Conservation (phyloP, 2,113 vertebrate genomes). For the Lutjanus erythropterus region DNA sequence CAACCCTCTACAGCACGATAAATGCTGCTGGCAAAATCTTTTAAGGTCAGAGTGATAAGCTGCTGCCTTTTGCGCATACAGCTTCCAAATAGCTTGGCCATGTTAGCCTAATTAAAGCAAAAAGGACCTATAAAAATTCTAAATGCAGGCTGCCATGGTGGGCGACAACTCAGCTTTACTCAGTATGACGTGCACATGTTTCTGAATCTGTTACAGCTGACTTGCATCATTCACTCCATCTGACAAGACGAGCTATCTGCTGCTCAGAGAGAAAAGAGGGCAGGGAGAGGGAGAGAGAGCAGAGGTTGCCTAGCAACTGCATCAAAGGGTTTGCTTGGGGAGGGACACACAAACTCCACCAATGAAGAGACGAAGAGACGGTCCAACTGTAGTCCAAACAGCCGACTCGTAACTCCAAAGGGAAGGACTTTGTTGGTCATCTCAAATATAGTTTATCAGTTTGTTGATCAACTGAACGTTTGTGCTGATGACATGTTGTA, state of each 20-base stretch:
- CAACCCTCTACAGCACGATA: not conserved
- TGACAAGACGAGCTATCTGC: constrained; percentile 19
- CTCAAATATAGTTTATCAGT: too few species aligned
- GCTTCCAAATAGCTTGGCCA: not conserved
- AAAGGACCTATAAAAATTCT: not conserved
- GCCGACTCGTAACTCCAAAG: constrained; percentile 4
- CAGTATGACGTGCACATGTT: not conserved
- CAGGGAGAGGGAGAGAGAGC: constrained; percentile 4
- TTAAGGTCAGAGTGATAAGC: not conserved
- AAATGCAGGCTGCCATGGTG: not conserved
- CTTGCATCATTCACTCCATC: constrained; percentile 48
- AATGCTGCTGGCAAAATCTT: not conserved
- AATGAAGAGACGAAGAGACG: constrained; percentile 15
- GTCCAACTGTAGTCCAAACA: constrained; percentile 5
- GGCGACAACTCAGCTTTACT: not conserved
- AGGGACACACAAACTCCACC: constrained; percentile 22
- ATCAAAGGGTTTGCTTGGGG: constrained; percentile 56
- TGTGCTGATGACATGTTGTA: not conserved
- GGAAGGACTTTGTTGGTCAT: not conserved
- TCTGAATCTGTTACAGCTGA: constrained; percentile 33
- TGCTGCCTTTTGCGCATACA: not conserved
- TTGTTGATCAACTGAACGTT: not conserved
- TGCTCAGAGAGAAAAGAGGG: constrained; percentile 53
- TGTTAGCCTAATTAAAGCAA: not conserved
- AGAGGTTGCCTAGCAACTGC: constrained; percentile 84